Base-by-base conservation (phyloP, 2,797 vertebrate genomes). In the Micrastur ruficollis region DNA sequence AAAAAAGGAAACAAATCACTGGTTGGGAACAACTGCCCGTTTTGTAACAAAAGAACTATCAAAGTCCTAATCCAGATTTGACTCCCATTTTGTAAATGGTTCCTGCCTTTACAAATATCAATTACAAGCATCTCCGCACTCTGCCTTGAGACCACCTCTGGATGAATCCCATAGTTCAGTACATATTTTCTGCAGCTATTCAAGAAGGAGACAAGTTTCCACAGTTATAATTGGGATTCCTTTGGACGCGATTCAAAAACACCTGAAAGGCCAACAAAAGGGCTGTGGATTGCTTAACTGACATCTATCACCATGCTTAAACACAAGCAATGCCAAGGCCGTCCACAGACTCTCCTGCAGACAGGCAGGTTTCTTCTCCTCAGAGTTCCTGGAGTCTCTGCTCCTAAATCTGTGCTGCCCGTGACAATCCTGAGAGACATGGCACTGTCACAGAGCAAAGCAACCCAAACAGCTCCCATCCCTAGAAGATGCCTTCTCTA, bases 91-190 rank as follows among this genome's bases (percentile, higher is more conserved):
- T 50, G 12, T 36, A 29, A 38, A 12, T 14, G 22, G 40, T 11
- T 59, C 53, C 53, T 53, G 22, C 36, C 52, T 36, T 71, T 32
- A 44, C 44, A 58, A 27, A 12, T 19, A n/a, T 2, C 46, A 53
- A 2, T 10, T 25, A 29, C 20, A 29, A 38, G n/a, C 55, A 46
- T 8, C 78, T 22, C 46, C 1, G 2, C 0, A 8, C 40, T 34
- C 62, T 34, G 62, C 38, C 53, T 34, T 2, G 5, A 34, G 40
- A 40, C 78, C 52, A n/a, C 31, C 31, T 40, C 5, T 27, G 18
- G 22, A 42, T 18, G 47, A 49, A 49, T 12, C 31, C 53, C 40
- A 47, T 8, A 29, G 25, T 26, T 40, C 50, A 26, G 11, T 10
- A 31, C 5, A 5, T 26, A 44, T 34, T 42, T 36, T 18, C 18